Conservation (phyloP, 2,888 invertebrate species). For the Nasonovia ribisnigri region DNA sequence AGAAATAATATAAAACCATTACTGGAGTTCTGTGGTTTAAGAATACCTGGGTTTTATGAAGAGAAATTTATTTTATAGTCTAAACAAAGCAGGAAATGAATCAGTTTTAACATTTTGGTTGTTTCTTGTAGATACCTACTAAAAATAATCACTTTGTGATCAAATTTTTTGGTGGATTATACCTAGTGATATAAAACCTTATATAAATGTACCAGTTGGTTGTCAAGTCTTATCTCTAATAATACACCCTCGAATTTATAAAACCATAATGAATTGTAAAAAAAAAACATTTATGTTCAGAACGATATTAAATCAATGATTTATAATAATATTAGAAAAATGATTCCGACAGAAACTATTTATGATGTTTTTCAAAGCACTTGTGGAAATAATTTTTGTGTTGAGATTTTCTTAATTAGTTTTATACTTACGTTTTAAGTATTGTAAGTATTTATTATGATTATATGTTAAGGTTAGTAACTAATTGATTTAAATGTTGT, state of each 20-base stretch:
- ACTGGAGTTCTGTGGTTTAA: background rate
- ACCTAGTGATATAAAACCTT: background rate
- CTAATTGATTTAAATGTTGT: background rate
- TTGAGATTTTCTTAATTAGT: background rate
- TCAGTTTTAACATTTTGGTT: background rate
- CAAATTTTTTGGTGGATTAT: background rate
- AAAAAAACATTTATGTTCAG: background rate
- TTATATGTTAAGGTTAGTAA: background rate
- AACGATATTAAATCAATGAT: background rate
- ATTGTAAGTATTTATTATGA: background rate
- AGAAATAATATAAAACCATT: background rate
- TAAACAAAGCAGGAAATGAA: background rate
- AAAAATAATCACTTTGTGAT: no score
- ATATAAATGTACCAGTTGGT: background rate
- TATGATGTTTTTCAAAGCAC: background rate
- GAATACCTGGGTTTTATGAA: background rate
- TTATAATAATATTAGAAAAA: background rate
- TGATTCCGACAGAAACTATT: background rate
- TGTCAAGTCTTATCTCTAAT: background rate
- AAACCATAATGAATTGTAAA: background rate
- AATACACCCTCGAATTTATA: background rate
- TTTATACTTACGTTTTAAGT: background rate
- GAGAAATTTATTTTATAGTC: background rate
- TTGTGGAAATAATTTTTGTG: background rate
- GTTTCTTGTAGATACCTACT: background rate